These are phyloP conservation scores for Venustoraphidia nigricollis DNA, from an alignment of 2,888 invertebrate genomes.

Conservation along the genomic window DNA sequence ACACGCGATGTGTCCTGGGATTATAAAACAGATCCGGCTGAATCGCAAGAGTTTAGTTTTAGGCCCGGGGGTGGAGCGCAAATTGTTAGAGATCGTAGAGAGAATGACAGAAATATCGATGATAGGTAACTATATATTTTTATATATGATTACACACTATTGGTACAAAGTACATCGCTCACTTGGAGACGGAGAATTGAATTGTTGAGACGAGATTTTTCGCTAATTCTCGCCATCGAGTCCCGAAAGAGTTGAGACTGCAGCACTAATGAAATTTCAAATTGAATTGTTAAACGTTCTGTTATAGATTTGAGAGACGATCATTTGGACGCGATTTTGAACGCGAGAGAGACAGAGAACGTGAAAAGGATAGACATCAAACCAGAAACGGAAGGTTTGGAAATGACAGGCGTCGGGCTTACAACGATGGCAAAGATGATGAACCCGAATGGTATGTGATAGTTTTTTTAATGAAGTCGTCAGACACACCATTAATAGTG, in stretches of 20 bases:
- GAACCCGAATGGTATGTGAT: constrained; percentile 71
- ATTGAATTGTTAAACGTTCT: not conserved
- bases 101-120: constrained; percentile 15
- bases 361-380: constrained; percentile 20
- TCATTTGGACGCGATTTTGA: constrained; percentile 42
- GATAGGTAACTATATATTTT: constrained; percentile 12
- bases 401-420: constrained; percentile 35
- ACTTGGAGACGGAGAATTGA: not conserved
- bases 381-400: constrained; percentile 31
- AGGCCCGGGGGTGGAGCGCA: constrained; percentile 16
- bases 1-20: constrained; percentile 41
- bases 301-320: constrained; percentile 32
- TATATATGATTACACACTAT: too few species aligned
- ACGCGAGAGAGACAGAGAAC: constrained; percentile 18
- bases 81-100: constrained; percentile 14
- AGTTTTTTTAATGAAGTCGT: not conserved
- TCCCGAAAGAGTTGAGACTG: too few species aligned
- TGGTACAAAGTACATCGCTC: too few species aligned
- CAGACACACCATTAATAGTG: not conserved
- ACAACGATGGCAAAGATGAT: constrained; percentile 43
- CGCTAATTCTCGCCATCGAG: too few species aligned
- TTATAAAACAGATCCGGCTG: constrained; percentile 23
- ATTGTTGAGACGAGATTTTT: too few species aligned
- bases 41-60: constrained; percentile 23
- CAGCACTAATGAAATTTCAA: too few species aligned